A percentile compares a stretch with the other conserved stretches of the same genome.
Conservation (phyloP, 2,888 invertebrate species). For the Hypomecis atomaria region DNA sequence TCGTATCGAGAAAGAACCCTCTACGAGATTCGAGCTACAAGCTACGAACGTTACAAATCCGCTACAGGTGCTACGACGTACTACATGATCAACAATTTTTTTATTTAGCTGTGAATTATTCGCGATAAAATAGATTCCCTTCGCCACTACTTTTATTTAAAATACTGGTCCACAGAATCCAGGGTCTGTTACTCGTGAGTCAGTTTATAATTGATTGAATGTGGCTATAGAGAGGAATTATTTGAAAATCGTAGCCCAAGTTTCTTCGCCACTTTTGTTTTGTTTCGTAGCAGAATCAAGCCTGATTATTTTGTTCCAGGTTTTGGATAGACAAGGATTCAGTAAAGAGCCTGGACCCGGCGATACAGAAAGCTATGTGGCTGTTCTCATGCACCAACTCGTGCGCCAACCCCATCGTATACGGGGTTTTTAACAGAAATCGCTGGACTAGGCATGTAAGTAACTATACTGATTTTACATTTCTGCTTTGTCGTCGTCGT, state of each 20-base stretch:
- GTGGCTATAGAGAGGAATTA: neutral
- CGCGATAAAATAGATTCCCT: too few species aligned
- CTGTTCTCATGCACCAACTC: conserved; percentile 98
- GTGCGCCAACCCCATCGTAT: conserved; percentile 98
- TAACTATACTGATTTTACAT: conserved; percentile 23
- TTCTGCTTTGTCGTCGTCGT: too few species aligned
- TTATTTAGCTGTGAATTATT: too few species aligned
- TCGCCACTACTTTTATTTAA: too few species aligned
- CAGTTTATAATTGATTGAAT: neutral
- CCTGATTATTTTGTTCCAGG: conserved; percentile 72
- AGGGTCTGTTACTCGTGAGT: neutral
- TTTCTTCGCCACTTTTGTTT: neutral
- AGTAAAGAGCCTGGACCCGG: conserved; percentile 86
- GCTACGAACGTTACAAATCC: too few species aligned
- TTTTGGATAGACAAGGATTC: conserved; percentile 92
- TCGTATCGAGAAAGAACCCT: too few species aligned
- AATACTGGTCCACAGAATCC: too few species aligned
- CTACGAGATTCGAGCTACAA: too few species aligned
- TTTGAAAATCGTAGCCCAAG: neutral
- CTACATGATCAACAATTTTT: too few species aligned
- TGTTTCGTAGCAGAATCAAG: neutral
- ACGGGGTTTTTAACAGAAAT: conserved; percentile 93
- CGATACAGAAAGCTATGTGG: conserved; percentile 94
- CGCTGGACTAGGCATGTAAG: conserved; percentile 80
- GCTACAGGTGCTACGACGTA: too few species aligned